A percentile compares a stretch with the other conserved stretches of the same genome.
These are phyloP conservation scores for Pelecanoides urinatrix DNA, from an alignment of 2,113 vertebrate genomes.

Conservation along the genomic window DNA sequence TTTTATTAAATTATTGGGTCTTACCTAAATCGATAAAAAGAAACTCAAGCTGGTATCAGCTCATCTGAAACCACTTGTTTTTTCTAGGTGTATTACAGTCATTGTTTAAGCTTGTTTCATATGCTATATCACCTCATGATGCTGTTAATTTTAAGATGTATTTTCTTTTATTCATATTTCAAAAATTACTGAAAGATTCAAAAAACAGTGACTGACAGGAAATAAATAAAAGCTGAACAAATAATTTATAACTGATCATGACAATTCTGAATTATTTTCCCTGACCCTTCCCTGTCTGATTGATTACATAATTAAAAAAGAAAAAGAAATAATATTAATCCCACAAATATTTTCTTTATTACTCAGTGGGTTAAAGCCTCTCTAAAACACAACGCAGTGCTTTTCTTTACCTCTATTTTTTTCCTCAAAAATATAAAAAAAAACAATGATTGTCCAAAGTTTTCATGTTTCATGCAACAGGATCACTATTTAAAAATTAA, in stretches of 20 bases:
- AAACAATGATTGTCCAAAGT: not conserved
- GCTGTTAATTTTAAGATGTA: not conserved
- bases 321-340: accelerated
- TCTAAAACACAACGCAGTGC: accelerated
- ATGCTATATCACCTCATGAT: not conserved
- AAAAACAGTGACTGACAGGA: not conserved
- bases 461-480: not conserved
- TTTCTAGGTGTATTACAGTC: not conserved
- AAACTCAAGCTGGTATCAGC: not conserved
- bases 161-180: not conserved
- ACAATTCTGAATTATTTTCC: not conserved
- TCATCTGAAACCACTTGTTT: not conserved
- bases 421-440: not conserved
- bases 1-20: not conserved
- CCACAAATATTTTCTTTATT: not conserved
- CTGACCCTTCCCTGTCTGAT: not conserved
- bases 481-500: not conserved
- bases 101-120: not conserved
- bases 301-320: not conserved
- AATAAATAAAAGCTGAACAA: not conserved
- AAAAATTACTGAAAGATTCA: not conserved
- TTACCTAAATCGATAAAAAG: not conserved
- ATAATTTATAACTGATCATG: not conserved
- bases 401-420: not conserved
- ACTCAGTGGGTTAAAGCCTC: not conserved